Base-by-base conservation (phyloP, 2,113 vertebrate genomes). In the Elachura formosa region DNA sequence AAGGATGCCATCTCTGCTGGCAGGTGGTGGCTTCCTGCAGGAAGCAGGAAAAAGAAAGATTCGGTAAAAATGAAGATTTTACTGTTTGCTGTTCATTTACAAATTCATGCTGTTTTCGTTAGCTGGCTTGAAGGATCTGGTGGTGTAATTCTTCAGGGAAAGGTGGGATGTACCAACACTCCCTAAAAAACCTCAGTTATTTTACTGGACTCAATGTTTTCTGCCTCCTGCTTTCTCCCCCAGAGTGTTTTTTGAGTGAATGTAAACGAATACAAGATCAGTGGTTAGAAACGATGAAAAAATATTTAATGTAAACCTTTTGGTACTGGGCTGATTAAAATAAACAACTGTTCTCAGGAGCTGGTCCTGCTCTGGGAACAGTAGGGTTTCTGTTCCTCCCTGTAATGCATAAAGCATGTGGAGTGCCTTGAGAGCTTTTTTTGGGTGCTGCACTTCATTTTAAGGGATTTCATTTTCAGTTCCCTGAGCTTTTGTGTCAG, bases 331-430 rank as follows among this genome's bases (percentile, higher is more conserved):
- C n/a, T 90, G 79, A 80, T 93, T 77, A 61, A 96, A 93, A 92
- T 59, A 88, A 93, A 55, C 67, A 62, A 40, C 46, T 49, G 26
- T 25, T 83, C 8, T 0, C 0, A 67, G 87, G 72, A 90, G 8
- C 58, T 82, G 86, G 40, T 59, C 75, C 67, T 88, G 83, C 31
- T 56, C 62, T 86, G 84, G 6, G 76, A 96, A 86, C 89, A 89
- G 80, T 46, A 14, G 88, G 75, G 34, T 90, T 96, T 86, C 80
- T 95, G 86, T 80, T 92, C 83, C 55, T 89, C 64, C 55, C 28
- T 29, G 2, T 66, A 86, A 63, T 84, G 61, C 48, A 66, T 15
- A 64, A 81, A 78, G 75, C 80, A 75, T 63, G 80, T 76, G 81
- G 64, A 77, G 45, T 68, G 84, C 72, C 49, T 62, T 12, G 25